Evolutionary conservation across 92 coral and sea anemone genomes (phyloP), one percentile per base, ranked within the genome.

Genomic region (Epizoanthus fatuus): DNA sequence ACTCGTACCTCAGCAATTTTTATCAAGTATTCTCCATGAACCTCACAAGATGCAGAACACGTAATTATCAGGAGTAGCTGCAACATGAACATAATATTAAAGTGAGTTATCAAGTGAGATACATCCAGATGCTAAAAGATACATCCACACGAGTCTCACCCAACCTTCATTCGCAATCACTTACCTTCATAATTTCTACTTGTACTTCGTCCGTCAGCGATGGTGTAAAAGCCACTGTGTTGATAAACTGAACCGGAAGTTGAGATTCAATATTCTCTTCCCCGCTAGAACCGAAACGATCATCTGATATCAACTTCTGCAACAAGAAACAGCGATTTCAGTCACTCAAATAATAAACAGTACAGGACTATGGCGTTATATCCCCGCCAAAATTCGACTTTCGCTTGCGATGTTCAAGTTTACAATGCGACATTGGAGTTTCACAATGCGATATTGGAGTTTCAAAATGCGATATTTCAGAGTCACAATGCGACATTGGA

Each of bases 11-110:
- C 98, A 10, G 98, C 98, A 72, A 95, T 96, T 70, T 97, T 97
- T 56, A 97, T 97, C 38, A 97, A 94, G 68, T 97, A 91, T 95
- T 97, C 99, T 51, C 99, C 99, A 79, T 97, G 99, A 53, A 97
- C 98, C 81, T 97, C 99, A 80, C 99, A 97, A 29, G 99, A 97
- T 0, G 99, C 99, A 13, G 99, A 97, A 65, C 99, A 97, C 22
- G 99, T 97, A 52, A 97, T 97, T 58, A 97, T 97, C n/a, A 97
- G 92, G 52, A 97, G 87, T 68, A 97, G 93, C 99, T 97, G 87
- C 10, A 69, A 71, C 2, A 45, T 16, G 70, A 71, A 66, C 29
- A 40, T n/a, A 64, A 16, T 51, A 38, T 52, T 14, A 40, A 17
- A 29, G 13, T 40, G 3, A n/a, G 2, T 22, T 57, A 52, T 17